Evolutionary conservation across 92 coral and sea anemone species (phyloP).

Genomic region (Phymanthus crucifer): DNA sequence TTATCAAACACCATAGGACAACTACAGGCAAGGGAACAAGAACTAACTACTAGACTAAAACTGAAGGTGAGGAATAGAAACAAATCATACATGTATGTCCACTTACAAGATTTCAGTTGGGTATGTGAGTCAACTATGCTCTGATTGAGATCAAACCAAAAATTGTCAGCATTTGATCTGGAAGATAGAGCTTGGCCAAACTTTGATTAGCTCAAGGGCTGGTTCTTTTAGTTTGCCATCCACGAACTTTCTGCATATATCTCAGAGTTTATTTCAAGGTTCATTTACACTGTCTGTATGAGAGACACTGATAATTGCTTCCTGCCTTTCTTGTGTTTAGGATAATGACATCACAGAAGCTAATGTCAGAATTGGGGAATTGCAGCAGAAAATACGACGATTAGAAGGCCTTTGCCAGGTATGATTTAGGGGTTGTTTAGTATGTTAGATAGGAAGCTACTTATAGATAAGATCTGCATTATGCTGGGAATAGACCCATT

Average conservation of each 20-base stretch:
- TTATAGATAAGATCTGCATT: no score
- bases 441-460: no score
- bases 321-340: conserved; percentile 27
- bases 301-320: background rate
- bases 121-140: no score
- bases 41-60: conserved; percentile 83
- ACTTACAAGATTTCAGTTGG: no score
- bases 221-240: no score
- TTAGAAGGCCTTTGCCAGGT: conserved; percentile 90
- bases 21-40: conserved; percentile 98
- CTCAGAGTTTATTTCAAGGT: no score
- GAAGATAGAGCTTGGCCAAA: no score
- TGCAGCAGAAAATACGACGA: conserved; percentile 89
- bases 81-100: background rate
- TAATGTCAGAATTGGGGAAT: conserved; percentile 81
- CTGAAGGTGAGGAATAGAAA: conserved; percentile 64
- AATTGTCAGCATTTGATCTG: no score
- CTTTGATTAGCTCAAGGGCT: no score
- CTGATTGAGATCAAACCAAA: no score
- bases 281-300: background rate
- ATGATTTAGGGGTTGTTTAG: background rate
- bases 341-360: conserved; percentile 98
- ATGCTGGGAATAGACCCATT: no score
- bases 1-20: conserved; percentile 93
- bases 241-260: no score